Evolutionary conservation across 1,140 invertebrate genomes (phyloP).

Genomic region (Maniola jurtina): DNA sequence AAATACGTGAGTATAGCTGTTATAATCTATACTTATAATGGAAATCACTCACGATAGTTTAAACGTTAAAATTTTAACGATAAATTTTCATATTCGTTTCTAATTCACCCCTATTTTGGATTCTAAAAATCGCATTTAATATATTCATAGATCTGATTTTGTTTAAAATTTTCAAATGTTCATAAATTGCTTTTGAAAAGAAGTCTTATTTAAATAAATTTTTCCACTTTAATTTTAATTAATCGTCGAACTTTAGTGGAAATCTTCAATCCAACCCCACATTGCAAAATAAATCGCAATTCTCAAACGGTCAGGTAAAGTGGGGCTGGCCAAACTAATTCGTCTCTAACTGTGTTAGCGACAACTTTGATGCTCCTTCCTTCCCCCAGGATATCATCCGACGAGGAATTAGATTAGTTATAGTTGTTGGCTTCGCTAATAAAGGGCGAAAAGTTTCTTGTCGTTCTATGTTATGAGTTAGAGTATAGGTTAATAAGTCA

Average conservation of each 20-base stretch:
- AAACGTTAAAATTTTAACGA: too few species aligned
- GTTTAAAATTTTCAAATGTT: too few species aligned
- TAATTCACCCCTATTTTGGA: too few species aligned
- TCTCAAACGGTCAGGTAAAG: constrained; percentile 56
- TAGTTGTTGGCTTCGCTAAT: constrained; percentile 76
- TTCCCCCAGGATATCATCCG: constrained; percentile 72
- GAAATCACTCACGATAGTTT: too few species aligned
- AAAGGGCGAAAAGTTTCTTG: constrained; percentile 64
- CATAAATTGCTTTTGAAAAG: too few species aligned
- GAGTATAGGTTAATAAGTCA: background rate
- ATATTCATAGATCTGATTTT: too few species aligned
- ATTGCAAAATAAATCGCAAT: constrained; percentile 56
- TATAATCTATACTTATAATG: too few species aligned
- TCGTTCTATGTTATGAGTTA: constrained; percentile 7
- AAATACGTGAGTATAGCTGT: too few species aligned
- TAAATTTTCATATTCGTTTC: too few species aligned
- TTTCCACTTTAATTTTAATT: background rate
- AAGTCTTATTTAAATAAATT: too few species aligned
- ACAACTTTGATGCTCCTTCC: constrained; percentile 72
- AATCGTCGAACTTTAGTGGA: too few species aligned
- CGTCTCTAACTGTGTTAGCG: constrained; percentile 73
- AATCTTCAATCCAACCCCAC: background rate
- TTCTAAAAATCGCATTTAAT: too few species aligned
- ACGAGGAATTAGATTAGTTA: constrained; percentile 74
- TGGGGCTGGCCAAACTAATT: constrained; percentile 71